These are phyloP conservation scores for Portunus trituberculatus DNA, from an alignment of 1,140 invertebrate genomes.

Conservation along the genomic window DNA sequence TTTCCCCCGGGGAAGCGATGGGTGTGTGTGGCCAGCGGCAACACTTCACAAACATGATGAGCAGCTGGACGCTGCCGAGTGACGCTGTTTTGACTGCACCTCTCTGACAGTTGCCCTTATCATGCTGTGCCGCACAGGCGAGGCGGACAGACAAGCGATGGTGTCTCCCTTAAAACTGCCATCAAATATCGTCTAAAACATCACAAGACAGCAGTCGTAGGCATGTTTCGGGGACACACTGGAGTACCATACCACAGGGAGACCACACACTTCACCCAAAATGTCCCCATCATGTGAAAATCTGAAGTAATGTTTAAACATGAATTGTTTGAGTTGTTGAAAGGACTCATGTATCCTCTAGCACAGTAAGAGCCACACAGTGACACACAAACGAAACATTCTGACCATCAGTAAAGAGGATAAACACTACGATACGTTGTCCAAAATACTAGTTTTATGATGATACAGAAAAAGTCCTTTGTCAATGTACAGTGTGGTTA, in stretches of 20 bases:
- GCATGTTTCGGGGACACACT: too few species aligned
- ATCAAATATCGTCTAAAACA: not conserved
- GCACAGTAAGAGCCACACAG: not conserved
- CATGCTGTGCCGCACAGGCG: not conserved
- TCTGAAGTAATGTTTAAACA: not conserved
- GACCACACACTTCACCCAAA: too few species aligned
- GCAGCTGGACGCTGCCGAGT: not conserved
- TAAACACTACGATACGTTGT: too few species aligned
- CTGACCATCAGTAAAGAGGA: not conserved
- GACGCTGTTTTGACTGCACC: not conserved
- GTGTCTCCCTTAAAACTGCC: not conserved
- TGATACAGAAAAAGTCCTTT: not conserved
- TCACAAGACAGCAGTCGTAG: too few species aligned
- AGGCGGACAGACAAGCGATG: not conserved
- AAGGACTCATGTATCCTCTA: not conserved
- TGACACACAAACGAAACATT: not conserved
- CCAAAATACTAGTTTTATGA: not conserved
- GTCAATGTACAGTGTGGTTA: not conserved
- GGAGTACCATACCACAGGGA: too few species aligned
- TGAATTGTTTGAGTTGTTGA: not conserved
- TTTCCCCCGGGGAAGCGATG: not conserved
- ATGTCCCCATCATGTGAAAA: not conserved
- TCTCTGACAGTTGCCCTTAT: not conserved
- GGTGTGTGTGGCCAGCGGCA: not conserved
- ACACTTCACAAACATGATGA: not conserved